Percentiles rank a stretch among this genome's conserved stretches.
Conservation (phyloP, 2,888 invertebrate species). For the Latrodectus elegans region DNA sequence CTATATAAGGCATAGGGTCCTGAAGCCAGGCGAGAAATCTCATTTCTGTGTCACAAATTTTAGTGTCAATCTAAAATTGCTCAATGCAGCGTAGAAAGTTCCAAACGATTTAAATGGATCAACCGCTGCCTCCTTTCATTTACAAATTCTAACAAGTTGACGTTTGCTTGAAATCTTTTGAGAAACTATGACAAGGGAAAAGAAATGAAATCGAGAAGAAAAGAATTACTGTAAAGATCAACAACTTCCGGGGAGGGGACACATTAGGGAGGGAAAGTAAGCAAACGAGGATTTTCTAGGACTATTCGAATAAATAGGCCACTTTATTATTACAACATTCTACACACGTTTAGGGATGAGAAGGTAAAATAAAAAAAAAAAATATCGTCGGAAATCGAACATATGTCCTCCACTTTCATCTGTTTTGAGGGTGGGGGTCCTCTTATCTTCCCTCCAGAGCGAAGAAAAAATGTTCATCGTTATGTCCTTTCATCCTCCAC, state of each 20-base stretch:
- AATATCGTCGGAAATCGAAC: constrained; percentile 34
- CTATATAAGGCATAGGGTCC: no score
- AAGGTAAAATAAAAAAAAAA: constrained; percentile 34
- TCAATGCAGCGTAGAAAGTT: no score
- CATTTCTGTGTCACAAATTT: no score
- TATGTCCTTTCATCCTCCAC: constrained; percentile 43
- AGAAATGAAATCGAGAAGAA: not conserved
- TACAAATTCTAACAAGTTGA: no score
- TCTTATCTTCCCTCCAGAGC: not conserved
- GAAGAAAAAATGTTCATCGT: constrained; percentile 29
- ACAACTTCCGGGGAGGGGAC: not conserved
- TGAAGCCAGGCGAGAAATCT: no score
- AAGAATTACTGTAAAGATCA: not conserved
- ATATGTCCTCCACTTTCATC: constrained; percentile 60
- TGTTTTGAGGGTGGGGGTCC: constrained; percentile 15
- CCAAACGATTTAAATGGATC: no score
- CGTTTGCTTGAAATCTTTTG: not conserved
- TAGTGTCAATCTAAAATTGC: no score
- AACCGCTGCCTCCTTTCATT: no score
- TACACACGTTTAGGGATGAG: not conserved
- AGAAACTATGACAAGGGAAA: not conserved
- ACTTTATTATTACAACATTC: constrained; percentile 16
- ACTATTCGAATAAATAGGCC: constrained; percentile 42
- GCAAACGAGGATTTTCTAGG: constrained; percentile 6
- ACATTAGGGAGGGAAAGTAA: constrained; percentile 5